Conservation (phyloP, 2,888 invertebrate genomes). For the Latrodectus elegans region DNA sequence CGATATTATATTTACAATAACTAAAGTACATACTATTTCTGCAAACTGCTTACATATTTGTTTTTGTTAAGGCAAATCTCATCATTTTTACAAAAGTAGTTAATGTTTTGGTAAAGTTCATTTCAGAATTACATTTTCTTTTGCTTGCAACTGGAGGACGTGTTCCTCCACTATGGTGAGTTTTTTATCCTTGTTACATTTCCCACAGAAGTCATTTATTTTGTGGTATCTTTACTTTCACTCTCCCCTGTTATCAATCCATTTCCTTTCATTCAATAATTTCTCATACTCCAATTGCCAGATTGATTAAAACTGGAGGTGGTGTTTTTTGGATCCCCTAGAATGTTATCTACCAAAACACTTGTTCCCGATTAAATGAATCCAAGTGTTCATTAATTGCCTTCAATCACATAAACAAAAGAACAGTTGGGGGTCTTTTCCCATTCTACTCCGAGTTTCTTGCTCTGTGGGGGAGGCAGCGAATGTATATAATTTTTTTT, state of each 20-base stretch:
- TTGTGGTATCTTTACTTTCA: background rate
- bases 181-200: no score
- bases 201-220: background rate
- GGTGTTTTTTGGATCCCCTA: no score
- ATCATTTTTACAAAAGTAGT: no score
- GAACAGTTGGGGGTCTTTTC: slow-evolving; percentile 11
- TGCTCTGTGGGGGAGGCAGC: background rate
- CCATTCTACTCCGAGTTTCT: slow-evolving; percentile 5
- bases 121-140: no score
- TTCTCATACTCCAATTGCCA: background rate
- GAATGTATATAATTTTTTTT: slow-evolving; percentile 8
- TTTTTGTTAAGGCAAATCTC: no score
- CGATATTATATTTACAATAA: no score
- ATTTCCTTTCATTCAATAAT: background rate
- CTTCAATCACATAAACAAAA: slow-evolving; percentile 28
- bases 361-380: slow-evolving; percentile 1
- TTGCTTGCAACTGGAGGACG: no score
- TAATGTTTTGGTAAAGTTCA: no score
- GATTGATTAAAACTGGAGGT: background rate
- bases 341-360: background rate
- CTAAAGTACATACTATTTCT: no score
- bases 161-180: no score
- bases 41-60: no score
- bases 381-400: slow-evolving; percentile 31
- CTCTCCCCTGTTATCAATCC: background rate